Base-by-base conservation (phyloP, 2,113 vertebrate species). In the Seriola dumerili region DNA sequence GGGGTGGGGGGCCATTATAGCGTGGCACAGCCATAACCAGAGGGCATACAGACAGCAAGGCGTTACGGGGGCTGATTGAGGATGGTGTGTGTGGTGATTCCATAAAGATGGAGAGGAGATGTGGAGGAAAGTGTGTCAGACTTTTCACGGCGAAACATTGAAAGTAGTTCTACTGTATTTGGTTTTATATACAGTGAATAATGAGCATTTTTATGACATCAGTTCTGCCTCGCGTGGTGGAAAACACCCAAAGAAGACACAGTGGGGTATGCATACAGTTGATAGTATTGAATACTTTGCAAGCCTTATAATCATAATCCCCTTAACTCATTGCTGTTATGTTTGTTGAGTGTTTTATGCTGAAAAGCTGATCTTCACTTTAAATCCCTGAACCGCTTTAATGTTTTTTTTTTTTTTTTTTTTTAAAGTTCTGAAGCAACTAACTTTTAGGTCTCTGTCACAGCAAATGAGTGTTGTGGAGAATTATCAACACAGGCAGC, bases 61-160 rank as follows among this genome's bases (percentile, higher is more conserved):
- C 92, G 85, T 92, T 89, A 88, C 83, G 80, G 90, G 83, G 77
- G 73, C 83, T 86, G 89, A 89, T 91, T 88, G 86, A 89, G 89
- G 66, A 76, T 77, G 83, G 86, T 55, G 75, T 72, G 76, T 58
- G 79, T 55, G 82, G 85, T 21, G 88, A 90, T 90, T 92, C 73
- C 83, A 91, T 91, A 92, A 84, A 89, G 91, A 92, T 91, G 89
- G 80, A 85, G 85, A 55, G 29, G 42, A 68, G 88, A 89, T 88
- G 82, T 40, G 42, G 82, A 75, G 84, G 50, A 80, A 84, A 85
- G 81, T 74, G 87, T 88, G 83, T 80, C 81, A 77, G 73, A 88
- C 84, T 85, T 82, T 83, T 84, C 59, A 83, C 74, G 84, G 85
- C 87, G 76, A 83, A 80, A 86, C 80, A 80, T 65, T 85, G 81